phyloP scores from a whole-genome alignment of 2,113 vertebrate species.

The Ophthalmolycus amberensis region DNA sequence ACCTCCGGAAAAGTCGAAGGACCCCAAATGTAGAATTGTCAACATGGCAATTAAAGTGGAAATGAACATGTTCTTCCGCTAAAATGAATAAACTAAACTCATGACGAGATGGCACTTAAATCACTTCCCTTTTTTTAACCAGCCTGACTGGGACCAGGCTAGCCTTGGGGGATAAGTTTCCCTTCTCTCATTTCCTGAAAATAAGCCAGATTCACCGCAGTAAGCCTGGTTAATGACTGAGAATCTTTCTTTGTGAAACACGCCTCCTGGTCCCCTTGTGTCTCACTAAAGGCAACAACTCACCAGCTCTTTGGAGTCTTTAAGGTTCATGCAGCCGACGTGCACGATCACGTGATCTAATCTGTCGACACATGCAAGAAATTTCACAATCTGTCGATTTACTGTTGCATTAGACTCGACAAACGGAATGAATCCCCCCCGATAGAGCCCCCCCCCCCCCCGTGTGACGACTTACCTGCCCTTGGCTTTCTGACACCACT shows the following conservation, averaged over 20 bases:
- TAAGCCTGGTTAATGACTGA: no score
- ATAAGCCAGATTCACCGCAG: neutral
- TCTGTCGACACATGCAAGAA: constrained; percentile 75
- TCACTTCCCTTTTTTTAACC: neutral
- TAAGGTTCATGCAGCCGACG: constrained; percentile 91
- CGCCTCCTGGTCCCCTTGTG: neutral
- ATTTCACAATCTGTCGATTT: neutral
- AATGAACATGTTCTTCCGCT: neutral
- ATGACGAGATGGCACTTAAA: no score
- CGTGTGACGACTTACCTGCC: constrained; percentile 67
- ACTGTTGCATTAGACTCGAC: no score
- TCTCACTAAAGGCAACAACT: constrained; percentile 41
- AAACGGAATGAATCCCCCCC: neutral
- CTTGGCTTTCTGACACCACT: constrained; percentile 88
- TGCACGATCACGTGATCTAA: constrained; percentile 92
- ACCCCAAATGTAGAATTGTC: neutral
- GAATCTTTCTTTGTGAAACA: neutral
- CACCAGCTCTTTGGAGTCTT: constrained; percentile 92
- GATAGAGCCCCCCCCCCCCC: neutral
- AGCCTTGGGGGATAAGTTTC: neutral
- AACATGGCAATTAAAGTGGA: neutral
- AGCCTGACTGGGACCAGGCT: neutral
- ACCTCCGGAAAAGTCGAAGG: neutral
- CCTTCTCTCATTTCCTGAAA: neutral
- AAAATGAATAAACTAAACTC: neutral